Conservation (phyloP, 2,797 vertebrate species). For the Staurois parvus region DNA sequence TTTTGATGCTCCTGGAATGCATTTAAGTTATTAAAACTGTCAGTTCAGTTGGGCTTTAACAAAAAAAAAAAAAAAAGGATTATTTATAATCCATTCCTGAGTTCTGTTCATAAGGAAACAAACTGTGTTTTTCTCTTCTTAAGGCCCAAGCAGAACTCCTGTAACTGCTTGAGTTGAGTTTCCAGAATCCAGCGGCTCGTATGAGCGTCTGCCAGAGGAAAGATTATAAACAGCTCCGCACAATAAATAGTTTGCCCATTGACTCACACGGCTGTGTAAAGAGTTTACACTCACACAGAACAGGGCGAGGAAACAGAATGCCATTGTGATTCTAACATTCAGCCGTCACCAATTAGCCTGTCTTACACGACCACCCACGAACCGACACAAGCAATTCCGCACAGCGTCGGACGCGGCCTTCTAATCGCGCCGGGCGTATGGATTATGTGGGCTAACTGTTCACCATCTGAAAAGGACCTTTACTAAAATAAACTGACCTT, state of each 20-base stretch:
- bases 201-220: conserved; percentile 16
- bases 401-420: conserved; percentile 2
- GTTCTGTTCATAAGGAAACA: conserved; percentile 5
- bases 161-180: conserved; percentile 20
- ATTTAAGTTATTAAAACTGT: too few relatives aligned
- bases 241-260: conserved; percentile 57
- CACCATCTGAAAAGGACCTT: conserved; percentile 54
- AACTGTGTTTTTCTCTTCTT: not conserved
- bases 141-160: not conserved
- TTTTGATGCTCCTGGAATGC: too few relatives aligned
- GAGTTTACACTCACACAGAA: conserved; percentile 59
- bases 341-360: conserved; percentile 53
- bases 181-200: not conserved
- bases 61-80: too few relatives aligned
- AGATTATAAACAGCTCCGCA: conserved; percentile 46
- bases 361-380: conserved; percentile 64
- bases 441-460: conserved; percentile 46
- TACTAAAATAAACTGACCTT: conserved; percentile 65
- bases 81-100: too few relatives aligned
- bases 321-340: conserved; percentile 58
- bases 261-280: conserved; percentile 63
- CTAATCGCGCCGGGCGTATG: not conserved
- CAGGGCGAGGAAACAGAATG: conserved; percentile 61
- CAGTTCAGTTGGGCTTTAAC: too few relatives aligned
- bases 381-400: conserved; percentile 17